Percentiles rank a stretch among this genome's conserved stretches.
Evolutionary conservation across 2,113 vertebrate species (phyloP).

Genomic region (Baryphthengus martii): DNA sequence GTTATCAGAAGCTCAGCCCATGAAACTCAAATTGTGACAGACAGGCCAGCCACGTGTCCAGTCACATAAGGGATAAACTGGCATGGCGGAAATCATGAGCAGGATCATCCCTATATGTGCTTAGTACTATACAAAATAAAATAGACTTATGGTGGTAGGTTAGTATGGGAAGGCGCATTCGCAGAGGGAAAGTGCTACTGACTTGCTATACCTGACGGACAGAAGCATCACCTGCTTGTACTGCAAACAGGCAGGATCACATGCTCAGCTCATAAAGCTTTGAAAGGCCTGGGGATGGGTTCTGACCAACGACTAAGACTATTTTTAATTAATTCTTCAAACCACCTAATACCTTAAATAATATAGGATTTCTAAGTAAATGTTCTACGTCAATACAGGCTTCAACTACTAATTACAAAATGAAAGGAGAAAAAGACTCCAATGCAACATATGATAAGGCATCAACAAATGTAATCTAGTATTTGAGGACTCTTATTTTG

Average conservation of each 20-base stretch:
- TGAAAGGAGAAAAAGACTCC: not conserved
- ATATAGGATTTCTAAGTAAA: not conserved
- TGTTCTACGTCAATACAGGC: not conserved
- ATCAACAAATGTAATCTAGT: not conserved
- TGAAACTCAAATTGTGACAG: not conserved
- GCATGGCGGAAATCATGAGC: rapidly evolving
- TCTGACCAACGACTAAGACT: not conserved
- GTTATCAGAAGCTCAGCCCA: not conserved
- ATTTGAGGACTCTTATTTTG: not conserved
- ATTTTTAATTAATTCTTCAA: not conserved
- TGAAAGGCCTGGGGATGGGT: not conserved
- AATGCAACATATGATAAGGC: not conserved
- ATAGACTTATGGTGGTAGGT: not conserved
- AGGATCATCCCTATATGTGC: not conserved
- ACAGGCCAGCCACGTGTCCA: not conserved
- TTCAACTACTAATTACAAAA: not conserved
- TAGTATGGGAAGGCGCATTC: not conserved
- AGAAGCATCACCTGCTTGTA: not conserved
- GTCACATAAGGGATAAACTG: not conserved
- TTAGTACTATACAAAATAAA: not conserved
- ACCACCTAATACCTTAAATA: not conserved
- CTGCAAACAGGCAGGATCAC: not conserved
- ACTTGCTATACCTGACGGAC: not conserved
- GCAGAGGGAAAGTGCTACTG: not conserved
- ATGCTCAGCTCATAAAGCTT: not conserved